A percentile compares a stretch with the other conserved stretches of the same genome.
These are phyloP conservation scores for Heliothis peltigera DNA, from an alignment of 2,888 invertebrate species.

Conservation along the genomic window DNA sequence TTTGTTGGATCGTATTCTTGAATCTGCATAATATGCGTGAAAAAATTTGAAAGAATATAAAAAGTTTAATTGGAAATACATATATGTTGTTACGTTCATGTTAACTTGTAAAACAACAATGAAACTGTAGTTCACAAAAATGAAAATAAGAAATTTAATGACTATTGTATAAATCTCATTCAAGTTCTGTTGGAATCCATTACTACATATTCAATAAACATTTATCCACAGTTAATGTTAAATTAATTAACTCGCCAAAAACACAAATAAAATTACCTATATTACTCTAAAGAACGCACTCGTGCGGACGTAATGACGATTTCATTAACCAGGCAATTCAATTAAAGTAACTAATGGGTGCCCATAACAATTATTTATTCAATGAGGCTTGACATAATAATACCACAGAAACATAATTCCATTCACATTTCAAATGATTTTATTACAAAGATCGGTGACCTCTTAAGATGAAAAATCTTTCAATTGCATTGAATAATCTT, in stretches of 20 bases:
- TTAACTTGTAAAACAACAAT: too few relatives aligned
- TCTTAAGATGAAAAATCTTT: slow-evolving; percentile 57
- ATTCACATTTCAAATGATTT: slow-evolving; percentile 52
- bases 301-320: slow-evolving; percentile 27
- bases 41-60: not conserved
- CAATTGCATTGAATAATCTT: slow-evolving; percentile 63
- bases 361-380: slow-evolving; percentile 32
- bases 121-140: too few relatives aligned
- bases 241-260: slow-evolving; percentile 28
- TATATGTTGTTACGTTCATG: too few relatives aligned
- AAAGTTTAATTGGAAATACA: not conserved
- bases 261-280: slow-evolving; percentile 16
- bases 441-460: slow-evolving; percentile 56
- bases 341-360: slow-evolving; percentile 32
- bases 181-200: not conserved
- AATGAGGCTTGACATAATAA: slow-evolving; percentile 21
- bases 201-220: not conserved
- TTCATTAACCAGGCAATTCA: slow-evolving; percentile 32
- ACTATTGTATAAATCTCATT: not conserved
- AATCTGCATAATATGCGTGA: slow-evolving; percentile 2
- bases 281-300: slow-evolving; percentile 27
- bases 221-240: not conserved
- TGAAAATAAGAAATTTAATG: too few relatives aligned
- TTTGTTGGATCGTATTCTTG: slow-evolving; percentile 6
- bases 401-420: slow-evolving; percentile 45